Percentiles rank a stretch among this genome's conserved stretches.
Evolutionary conservation across 2,797 vertebrate species (phyloP).

Genomic region (Centroberyx gerrardi): DNA sequence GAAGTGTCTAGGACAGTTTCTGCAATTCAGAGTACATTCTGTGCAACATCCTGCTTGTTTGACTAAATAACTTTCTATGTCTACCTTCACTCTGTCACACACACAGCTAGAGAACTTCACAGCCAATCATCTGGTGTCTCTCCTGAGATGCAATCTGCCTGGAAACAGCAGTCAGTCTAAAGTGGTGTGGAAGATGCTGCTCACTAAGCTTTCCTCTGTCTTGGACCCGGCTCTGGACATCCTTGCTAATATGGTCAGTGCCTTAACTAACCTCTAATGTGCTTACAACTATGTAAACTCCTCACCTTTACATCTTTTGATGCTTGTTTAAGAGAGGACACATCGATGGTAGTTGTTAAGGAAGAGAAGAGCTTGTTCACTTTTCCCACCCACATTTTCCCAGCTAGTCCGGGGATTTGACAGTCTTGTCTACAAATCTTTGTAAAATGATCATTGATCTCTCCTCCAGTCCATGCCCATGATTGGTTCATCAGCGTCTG

Average conservation of each 20-base stretch:
- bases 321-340: no score
- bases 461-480: conserved; percentile 49
- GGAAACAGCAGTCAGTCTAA: conserved; percentile 68
- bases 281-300: neutral
- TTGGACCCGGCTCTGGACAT: conserved; percentile 77
- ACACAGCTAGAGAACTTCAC: conserved; percentile 73
- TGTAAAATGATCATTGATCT: conserved; percentile 6
- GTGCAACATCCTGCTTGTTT: neutral
- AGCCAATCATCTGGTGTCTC: conserved; percentile 73
- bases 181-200: conserved; percentile 80
- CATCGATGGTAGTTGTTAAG: no score
- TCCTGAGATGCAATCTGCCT: conserved; percentile 76
- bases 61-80: neutral
- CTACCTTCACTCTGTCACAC: neutral
- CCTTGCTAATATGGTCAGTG: conserved; percentile 61
- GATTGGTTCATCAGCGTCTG: conserved; percentile 39
- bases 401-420: no score
- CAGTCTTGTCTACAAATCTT: no score
- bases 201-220: conserved; percentile 62
- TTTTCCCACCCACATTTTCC: no score
- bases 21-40: neutral
- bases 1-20: no score
- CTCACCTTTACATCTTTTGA: no score
- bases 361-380: no score
- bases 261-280: neutral